phyloP scores from a whole-genome alignment of 1,140 invertebrate species.

The Pseudobourletiella spinata region DNA sequence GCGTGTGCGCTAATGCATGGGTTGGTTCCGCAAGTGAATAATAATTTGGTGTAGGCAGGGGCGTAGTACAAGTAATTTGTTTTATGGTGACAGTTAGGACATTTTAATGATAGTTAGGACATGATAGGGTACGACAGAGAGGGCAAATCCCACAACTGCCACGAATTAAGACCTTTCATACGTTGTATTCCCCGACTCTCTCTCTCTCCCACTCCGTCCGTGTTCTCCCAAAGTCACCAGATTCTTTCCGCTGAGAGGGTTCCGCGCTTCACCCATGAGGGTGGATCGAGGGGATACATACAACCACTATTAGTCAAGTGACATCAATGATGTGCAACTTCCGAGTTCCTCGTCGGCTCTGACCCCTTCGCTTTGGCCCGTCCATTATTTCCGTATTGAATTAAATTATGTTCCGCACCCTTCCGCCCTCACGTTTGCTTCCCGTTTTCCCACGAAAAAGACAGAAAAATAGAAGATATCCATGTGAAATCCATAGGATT shows the following conservation, averaged over 20 bases:
- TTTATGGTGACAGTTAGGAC: slow-evolving; percentile 37
- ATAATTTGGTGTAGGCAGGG: slow-evolving; percentile 29
- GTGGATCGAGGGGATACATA: too few species aligned
- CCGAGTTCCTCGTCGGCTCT: too few species aligned
- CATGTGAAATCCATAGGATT: too few species aligned
- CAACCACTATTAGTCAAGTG: too few species aligned
- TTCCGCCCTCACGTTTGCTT: too few species aligned
- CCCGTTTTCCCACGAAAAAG: too few species aligned
- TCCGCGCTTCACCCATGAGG: too few species aligned
- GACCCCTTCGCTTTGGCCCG: too few species aligned
- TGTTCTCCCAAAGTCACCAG: neutral
- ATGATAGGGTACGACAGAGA: slow-evolving; percentile 31
- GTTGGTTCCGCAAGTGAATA: slow-evolving; percentile 32
- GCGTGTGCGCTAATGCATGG: slow-evolving; percentile 23
- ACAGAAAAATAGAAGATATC: too few species aligned
- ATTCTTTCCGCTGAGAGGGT: neutral
- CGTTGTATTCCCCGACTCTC: slow-evolving; percentile 12
- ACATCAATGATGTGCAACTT: too few species aligned
- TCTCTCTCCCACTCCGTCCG: neutral
- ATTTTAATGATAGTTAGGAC: slow-evolving; percentile 36
- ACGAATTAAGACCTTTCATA: slow-evolving; percentile 32
- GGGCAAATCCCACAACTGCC: slow-evolving; percentile 30
- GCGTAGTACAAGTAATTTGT: slow-evolving; percentile 35
- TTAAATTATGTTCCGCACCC: too few species aligned
- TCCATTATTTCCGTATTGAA: too few species aligned